Conservation (phyloP, 2,113 vertebrate genomes). For the Polypterus bichir region DNA sequence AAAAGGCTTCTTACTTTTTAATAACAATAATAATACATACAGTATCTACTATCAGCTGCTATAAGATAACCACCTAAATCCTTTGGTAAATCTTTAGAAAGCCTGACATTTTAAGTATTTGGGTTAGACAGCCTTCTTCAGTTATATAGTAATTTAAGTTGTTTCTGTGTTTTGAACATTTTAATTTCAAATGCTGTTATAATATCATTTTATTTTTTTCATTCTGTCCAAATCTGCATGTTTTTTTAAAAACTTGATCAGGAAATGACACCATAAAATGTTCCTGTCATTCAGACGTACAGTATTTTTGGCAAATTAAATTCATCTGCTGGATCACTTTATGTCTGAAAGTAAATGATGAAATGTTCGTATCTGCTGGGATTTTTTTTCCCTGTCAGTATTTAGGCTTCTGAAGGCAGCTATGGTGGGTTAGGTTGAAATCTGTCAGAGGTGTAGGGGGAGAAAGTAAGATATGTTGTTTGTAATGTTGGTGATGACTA, state of each 20-base stretch:
- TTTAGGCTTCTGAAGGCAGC: conserved; percentile 5
- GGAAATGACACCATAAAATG: conserved; percentile 20
- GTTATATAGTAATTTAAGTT: too few relatives aligned
- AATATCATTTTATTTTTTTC: conserved; percentile 18
- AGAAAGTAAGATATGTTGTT: conserved; percentile 11
- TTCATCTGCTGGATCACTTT: conserved; percentile 16
- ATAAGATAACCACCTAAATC: too few relatives aligned
- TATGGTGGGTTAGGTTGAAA: conserved; percentile 16
- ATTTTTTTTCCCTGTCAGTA: conserved; percentile 8
- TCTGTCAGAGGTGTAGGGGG: conserved; percentile 9
- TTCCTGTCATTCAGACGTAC: neutral
- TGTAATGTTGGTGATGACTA: neutral
- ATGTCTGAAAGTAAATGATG: conserved; percentile 1
- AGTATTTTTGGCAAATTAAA: conserved; percentile 30
- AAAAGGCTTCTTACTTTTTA: too few relatives aligned
- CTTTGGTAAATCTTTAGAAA: too few relatives aligned
- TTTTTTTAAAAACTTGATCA: conserved; percentile 15
- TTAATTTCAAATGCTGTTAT: too few relatives aligned
- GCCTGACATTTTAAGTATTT: too few relatives aligned
- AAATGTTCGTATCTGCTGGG: neutral
- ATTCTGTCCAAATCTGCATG: conserved; percentile 14
- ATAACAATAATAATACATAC: too few relatives aligned
- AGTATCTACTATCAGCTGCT: too few relatives aligned
- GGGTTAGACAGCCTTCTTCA: too few relatives aligned
- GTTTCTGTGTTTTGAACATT: too few relatives aligned